These are phyloP conservation scores for Donacobius atricapilla DNA, from an alignment of 2,113 vertebrate genomes.

Conservation along the genomic window DNA sequence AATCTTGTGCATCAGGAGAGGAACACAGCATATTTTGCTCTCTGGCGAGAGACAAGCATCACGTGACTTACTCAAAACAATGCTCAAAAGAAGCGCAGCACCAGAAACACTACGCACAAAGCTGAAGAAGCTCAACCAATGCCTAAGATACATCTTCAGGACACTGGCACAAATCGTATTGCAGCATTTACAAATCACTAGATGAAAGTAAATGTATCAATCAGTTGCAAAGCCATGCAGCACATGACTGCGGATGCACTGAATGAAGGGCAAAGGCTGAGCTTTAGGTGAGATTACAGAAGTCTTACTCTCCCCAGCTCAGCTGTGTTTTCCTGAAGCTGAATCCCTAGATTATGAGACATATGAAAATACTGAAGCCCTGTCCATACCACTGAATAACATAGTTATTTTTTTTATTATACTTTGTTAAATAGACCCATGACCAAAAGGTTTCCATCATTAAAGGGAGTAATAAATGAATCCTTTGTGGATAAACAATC, in stretches of 20 bases:
- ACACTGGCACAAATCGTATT: background rate
- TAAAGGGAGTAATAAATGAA: background rate
- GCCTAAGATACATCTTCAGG: background rate
- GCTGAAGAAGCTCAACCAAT: background rate
- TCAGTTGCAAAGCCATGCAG: background rate
- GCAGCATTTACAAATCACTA: background rate
- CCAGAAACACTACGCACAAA: accelerated
- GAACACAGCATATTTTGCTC: background rate
- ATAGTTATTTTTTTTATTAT: background rate
- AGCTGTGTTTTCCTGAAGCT: background rate
- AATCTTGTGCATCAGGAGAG: background rate
- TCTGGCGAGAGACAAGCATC: background rate
- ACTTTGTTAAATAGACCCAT: background rate
- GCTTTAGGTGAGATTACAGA: background rate
- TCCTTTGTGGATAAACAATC: background rate
- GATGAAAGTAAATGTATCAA: background rate
- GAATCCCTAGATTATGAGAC: background rate
- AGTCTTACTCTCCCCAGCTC: background rate
- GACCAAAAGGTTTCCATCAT: background rate
- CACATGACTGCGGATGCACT: accelerated
- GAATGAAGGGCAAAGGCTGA: background rate
- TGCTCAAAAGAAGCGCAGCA: background rate
- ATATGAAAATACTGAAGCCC: background rate
- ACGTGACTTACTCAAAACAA: accelerated
- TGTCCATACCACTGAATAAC: background rate